Percentiles rank a stretch among this genome's conserved stretches.
These are phyloP conservation scores for Cavia porcellus DNA, from an alignment of 2,113 vertebrate genomes.

Conservation along the genomic window DNA sequence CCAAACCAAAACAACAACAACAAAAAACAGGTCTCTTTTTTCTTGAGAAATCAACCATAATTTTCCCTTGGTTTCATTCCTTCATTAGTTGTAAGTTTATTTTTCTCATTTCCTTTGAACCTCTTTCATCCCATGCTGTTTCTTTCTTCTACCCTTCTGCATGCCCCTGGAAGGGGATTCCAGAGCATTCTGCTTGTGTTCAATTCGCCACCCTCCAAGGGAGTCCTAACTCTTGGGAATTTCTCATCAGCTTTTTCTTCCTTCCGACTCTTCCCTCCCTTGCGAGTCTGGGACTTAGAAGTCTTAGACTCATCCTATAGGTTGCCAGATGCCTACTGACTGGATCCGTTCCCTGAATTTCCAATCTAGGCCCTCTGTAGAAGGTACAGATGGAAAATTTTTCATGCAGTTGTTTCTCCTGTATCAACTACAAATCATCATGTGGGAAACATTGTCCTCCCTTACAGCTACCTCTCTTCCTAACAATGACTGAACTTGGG, in stretches of 20 bases:
- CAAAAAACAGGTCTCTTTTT: neutral
- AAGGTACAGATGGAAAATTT: neutral
- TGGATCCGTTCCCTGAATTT: neutral
- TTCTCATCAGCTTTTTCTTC: neutral
- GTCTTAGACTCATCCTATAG: neutral
- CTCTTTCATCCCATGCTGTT: neutral
- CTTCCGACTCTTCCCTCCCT: neutral
- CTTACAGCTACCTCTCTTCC: constrained; percentile 58
- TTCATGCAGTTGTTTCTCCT: neutral
- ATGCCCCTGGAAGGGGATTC: neutral
- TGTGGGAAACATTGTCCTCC: constrained; percentile 29
- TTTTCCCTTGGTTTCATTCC: neutral
- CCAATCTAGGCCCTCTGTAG: neutral
- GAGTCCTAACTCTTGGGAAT: neutral
- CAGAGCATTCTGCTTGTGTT: neutral
- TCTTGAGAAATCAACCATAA: constrained; percentile 14
- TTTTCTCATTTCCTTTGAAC: constrained; percentile 41
- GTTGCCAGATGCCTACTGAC: neutral
- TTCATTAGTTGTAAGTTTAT: neutral
- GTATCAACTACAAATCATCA: constrained; percentile 43
- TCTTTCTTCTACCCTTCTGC: neutral
- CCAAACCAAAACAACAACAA: neutral
- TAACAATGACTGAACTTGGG: constrained; percentile 54
- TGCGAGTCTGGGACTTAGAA: constrained; percentile 10
- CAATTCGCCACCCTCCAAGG: neutral